Evolutionary conservation across 2,888 invertebrate species (phyloP), one percentile per base, ranked within the genome.

Genomic region (Caenorhabditis wallacei): DNA sequence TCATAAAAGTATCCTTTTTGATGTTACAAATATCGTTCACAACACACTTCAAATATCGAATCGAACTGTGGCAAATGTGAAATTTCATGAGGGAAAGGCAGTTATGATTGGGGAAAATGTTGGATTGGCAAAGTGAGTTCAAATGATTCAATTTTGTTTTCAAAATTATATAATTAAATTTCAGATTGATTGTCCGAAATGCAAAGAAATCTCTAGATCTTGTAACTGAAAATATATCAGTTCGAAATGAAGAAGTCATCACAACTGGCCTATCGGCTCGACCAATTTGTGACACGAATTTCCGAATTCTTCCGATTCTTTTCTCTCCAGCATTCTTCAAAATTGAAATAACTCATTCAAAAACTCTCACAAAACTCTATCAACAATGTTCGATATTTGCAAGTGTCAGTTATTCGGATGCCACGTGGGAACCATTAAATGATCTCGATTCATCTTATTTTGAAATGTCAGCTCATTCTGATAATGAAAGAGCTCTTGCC

Each of bases 341-440:
- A 59, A 56, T 83, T 16, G 78, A 80, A 16, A 48, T 80, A 3
- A n/a, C 53, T 13, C 66, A 71, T 46, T 43, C 71, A 1, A 71
- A 71, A 48, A 46, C 66, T 26, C 48, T 83, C 37, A 72, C 69
- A 2, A 69, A 71, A 57, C 66, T 83, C 13, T 80, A 79, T 66
- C 79, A 88, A 79, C 87, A 88, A 48, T 88, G 87, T 40, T 81
- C 86, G 11, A 69, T 89, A 10, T 84, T 85, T 54, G 82, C 86
- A 18, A 72, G 83, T 57, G 84, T 89, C 16, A 82, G 82, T 40
- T 89, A 88, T 68, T 88, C 89, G 1, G 89, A 89, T 74, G 87
- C 82, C 59, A 82, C 88, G 18, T 80, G 74, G 68, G 89, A 88
- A 56, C 74, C 82, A 18, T 46, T 89, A 18, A 82, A 84, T 43